phyloP scores from a whole-genome alignment of 2,113 vertebrate species.

The Xenopus tropicalis region UCB_Xtro_10.0 CM004444.2:128765001-128765500 shows the following conservation, averaged over 20 bases:
- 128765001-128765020: constrained; percentile 7
- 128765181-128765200: constrained; percentile 31
- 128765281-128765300: constrained; percentile 37
- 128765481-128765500: too few relatives aligned
- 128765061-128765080: constrained; percentile 17
- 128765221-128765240: constrained; percentile 28
- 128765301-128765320: constrained; percentile 26
- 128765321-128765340: constrained; percentile 28
- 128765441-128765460: too few relatives aligned
- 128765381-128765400: not conserved
- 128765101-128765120: constrained; percentile 36
- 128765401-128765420: not conserved
- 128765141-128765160: constrained; percentile 37
- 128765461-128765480: too few relatives aligned
- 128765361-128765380: not conserved
- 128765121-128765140: constrained; percentile 34
- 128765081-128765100: constrained; percentile 18
- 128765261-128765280: constrained; percentile 27
- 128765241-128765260: constrained; percentile 15
- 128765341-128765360: constrained; percentile 20
- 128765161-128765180: constrained; percentile 29
- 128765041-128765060: constrained; percentile 7
- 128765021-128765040: constrained; percentile 1
- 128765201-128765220: constrained; percentile 44
- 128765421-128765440: too few relatives aligned